These are phyloP conservation scores for Macquaria australasica DNA, from an alignment of 2,113 vertebrate species.

Conservation along the genomic window DNA sequence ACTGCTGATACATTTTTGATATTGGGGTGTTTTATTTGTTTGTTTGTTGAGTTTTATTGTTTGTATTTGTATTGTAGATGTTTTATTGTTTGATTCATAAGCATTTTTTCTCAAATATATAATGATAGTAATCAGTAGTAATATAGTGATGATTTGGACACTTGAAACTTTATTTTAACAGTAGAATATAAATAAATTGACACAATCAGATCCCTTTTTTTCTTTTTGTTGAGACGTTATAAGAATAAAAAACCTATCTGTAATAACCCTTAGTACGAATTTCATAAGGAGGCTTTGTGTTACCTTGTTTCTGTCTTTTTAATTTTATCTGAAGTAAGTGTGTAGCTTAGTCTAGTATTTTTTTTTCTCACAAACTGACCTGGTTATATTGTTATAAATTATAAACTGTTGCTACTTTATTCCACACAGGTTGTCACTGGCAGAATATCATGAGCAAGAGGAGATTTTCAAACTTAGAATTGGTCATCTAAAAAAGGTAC, in stretches of 20 bases:
- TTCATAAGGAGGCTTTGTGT: neutral
- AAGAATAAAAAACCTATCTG: no score
- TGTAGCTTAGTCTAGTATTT: neutral
- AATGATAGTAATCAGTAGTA: neutral
- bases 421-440: slow-evolving; percentile 90
- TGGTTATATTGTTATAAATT: neutral
- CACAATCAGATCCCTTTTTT: neutral
- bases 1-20: neutral
- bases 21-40: neutral
- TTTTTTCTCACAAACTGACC: neutral
- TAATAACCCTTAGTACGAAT: neutral
- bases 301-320: neutral
- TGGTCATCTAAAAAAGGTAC: slow-evolving; percentile 96
- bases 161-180: neutral
- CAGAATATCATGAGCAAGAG: slow-evolving; percentile 96
- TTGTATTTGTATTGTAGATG: neutral
- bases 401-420: neutral
- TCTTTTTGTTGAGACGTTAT: no score
- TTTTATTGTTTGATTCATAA: neutral
- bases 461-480: slow-evolving; percentile 97
- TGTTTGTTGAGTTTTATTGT: neutral
- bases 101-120: neutral
- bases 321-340: neutral
- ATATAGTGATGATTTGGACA: neutral
- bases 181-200: neutral